phyloP scores from a whole-genome alignment of 2,797 vertebrate species.

The Pseudomugil gertrudae region DNA sequence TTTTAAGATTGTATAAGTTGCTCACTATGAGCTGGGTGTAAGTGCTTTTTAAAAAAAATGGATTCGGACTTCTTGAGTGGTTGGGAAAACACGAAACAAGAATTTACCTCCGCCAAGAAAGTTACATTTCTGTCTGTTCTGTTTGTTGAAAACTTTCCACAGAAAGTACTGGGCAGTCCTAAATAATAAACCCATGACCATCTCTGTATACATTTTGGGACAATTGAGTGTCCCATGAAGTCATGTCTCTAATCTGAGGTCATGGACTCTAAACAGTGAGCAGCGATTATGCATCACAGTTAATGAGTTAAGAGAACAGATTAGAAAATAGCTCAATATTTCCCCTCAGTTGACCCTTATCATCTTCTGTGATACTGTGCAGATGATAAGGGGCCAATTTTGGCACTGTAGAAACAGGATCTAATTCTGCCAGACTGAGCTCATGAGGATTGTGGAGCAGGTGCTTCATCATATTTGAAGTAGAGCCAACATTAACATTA shows the following conservation, averaged over 20 bases:
- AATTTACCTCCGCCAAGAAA: no score
- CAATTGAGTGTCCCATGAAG: background rate
- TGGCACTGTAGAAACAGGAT: background rate
- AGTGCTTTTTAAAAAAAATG: no score
- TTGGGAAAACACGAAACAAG: no score
- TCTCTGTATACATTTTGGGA: background rate
- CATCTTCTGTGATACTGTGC: background rate
- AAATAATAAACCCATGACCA: background rate
- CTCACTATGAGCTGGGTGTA: no score
- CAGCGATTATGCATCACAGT: background rate
- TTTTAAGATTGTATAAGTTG: background rate
- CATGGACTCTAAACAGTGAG: background rate
- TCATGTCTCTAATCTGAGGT: no score
- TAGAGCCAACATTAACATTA: background rate
- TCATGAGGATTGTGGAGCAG: background rate
- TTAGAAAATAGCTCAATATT: background rate
- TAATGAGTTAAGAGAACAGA: background rate
- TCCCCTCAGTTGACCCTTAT: background rate
- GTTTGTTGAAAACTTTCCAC: no score
- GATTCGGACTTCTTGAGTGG: no score
- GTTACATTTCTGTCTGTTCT: no score
- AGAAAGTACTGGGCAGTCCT: no score
- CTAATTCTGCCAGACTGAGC: background rate
- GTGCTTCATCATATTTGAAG: background rate
- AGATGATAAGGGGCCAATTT: background rate